These are phyloP conservation scores for Porites lutea DNA, from an alignment of 64 coral and sea anemone genomes.

Conservation along the genomic window DNA sequence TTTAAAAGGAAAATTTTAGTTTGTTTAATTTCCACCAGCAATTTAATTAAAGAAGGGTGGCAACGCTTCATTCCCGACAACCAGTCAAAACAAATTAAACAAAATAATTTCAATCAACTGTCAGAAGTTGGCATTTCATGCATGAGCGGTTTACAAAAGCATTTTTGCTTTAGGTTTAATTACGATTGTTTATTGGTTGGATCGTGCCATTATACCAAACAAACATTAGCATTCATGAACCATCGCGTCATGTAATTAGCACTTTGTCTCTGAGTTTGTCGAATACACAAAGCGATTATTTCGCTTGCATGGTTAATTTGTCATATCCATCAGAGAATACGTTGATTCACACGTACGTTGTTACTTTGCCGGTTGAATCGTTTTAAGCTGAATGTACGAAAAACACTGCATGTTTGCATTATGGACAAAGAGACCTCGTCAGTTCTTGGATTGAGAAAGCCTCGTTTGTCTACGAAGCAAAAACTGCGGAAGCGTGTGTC, in stretches of 20 bases:
- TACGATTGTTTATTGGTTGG: conserved; percentile 12
- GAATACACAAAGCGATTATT: not conserved
- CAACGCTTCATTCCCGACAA: not conserved
- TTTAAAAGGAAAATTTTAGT: not conserved
- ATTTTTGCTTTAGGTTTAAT: not conserved
- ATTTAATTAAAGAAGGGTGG: not conserved
- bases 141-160: not conserved
- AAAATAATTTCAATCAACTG: not conserved
- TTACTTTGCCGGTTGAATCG: not conserved
- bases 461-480: conserved; percentile 5
- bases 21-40: not conserved
- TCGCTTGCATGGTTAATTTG: not conserved
- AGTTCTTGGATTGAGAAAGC: conserved; percentile 3
- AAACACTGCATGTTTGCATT: not conserved
- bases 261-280: not conserved
- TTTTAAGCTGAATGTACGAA: not conserved
- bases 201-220: conserved; percentile 1
- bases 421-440: not conserved
- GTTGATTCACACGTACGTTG: not conserved
- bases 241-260: not conserved
- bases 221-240: conserved; percentile 15
- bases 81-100: conserved; percentile 12
- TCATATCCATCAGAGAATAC: not conserved
- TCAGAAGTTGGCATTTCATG: not conserved
- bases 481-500: conserved; percentile 32